These are phyloP conservation scores for Sminthopsis crassicaudata DNA, from an alignment of 2,113 vertebrate genomes.

Conservation along the genomic window DNA sequence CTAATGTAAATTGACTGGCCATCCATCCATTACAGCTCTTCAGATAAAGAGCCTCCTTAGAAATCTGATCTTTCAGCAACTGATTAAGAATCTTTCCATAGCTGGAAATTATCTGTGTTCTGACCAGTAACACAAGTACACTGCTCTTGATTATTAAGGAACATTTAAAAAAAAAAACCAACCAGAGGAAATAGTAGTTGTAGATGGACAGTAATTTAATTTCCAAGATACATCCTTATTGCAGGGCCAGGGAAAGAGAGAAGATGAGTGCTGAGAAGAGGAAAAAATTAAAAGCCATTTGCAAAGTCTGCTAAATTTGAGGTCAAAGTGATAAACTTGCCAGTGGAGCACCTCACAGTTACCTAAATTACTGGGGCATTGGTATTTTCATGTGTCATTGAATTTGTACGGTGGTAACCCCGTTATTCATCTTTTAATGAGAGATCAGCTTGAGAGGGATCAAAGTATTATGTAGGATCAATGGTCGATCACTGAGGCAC, in stretches of 20 bases:
- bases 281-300: neutral
- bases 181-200: constrained; percentile 53
- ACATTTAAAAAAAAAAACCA: neutral
- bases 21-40: neutral
- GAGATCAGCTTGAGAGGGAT: constrained; percentile 28
- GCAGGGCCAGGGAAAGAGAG: neutral
- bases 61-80: neutral
- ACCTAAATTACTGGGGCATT: constrained; percentile 48
- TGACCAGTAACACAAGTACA: constrained; percentile 34
- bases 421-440: constrained; percentile 46
- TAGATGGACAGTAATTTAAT: constrained; percentile 60
- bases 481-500: constrained; percentile 52
- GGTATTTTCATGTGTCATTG: constrained; percentile 59
- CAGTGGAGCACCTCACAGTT: fast-evolving
- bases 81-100: neutral
- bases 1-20: neutral
- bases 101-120: neutral
- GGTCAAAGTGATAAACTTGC: neutral
- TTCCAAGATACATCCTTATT: constrained; percentile 50
- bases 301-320: neutral
- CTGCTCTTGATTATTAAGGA: constrained; percentile 51
- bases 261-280: constrained; percentile 1
- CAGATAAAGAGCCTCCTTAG: neutral
- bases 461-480: constrained; percentile 15
- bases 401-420: constrained; percentile 3